Evolutionary conservation across 2,797 vertebrate genomes (phyloP), one percentile per base, ranked within the genome.

Genomic region (Chrysocyon brachyurus): DNA sequence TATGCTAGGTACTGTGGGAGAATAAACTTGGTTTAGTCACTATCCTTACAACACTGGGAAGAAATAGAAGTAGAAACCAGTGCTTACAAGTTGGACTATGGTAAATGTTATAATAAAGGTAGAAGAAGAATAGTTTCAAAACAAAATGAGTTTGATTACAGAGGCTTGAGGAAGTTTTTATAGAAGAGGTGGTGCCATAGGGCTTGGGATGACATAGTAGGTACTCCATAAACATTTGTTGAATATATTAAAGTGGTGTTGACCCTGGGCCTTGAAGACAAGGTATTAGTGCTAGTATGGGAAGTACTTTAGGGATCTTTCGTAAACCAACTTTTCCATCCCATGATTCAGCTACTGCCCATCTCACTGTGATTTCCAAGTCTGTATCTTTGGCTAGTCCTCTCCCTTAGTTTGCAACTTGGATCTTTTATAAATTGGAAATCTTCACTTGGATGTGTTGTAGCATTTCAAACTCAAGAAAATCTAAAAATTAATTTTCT

Each of bases 391-490:
- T 54, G 49, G 31, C 59, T 24, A 75, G 26, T 66, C 14, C 46
- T 95, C 28, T 78, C 54, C n/a, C 56, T 94, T 86, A 92, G 88
- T 22, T 87, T 96, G 56, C 8, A 5, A 6, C 12, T 81, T 87
- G 22, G 94, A 83, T 66, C 63, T 84, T 31, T 16, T 90, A 0
- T 33, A 31, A 87, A 8, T 70, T 93, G 14, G 56, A 96, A 86
- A 54, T 88, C 70, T 91, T 63, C 83, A 46, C n/a, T 81, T 91
- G 77, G 12, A 59, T 96, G 28, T 82, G 57, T 75, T 75, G 11
- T 61, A 85, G 54, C 36, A 33, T 95, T 89, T 93, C 72, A 91
- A 46, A 79, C 28, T 88, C 54, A 72, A 9, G 90, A 31, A 87
- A 90, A 63, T 21, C 66, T 70, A 54, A 61, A 79, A 22, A 79